Evolutionary conservation across 2,797 vertebrate species (phyloP).

Genomic region (Esox lucius): DNA sequence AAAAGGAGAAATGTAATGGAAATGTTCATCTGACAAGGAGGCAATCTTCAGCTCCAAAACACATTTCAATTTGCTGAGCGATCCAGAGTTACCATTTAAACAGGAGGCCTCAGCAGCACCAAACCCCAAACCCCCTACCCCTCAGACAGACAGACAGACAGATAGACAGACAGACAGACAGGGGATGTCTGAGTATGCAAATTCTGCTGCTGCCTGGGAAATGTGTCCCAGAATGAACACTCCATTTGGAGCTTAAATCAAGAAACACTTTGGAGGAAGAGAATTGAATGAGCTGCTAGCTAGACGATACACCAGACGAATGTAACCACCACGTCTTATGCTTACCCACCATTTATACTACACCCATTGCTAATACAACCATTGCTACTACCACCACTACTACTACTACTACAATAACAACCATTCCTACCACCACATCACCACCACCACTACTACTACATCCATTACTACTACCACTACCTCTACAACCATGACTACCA

Average conservation of each 20-base stretch:
- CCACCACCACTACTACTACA: background rate
- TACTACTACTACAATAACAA: rapidly evolving
- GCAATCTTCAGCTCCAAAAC: slow-evolving; percentile 84
- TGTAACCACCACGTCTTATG: background rate
- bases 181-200: slow-evolving; percentile 72
- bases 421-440: background rate
- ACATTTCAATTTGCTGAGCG: slow-evolving; percentile 70
- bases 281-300: background rate
- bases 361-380: background rate
- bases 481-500: background rate
- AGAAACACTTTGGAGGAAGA: slow-evolving; percentile 71
- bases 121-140: background rate
- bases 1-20: slow-evolving; percentile 79
- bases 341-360: background rate
- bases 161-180: slow-evolving; percentile 56
- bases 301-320: background rate
- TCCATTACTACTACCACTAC: background rate
- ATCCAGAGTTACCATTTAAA: slow-evolving; percentile 70
- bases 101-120: slow-evolving; percentile 75
- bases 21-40: slow-evolving; percentile 78
- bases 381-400: background rate
- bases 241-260: slow-evolving; percentile 88
- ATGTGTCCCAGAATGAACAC: slow-evolving; percentile 84
- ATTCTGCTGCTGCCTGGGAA: slow-evolving; percentile 76
- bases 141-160: too few species aligned